phyloP scores from a whole-genome alignment of 2,113 vertebrate species.

The Dromiciops gliroides region DNA sequence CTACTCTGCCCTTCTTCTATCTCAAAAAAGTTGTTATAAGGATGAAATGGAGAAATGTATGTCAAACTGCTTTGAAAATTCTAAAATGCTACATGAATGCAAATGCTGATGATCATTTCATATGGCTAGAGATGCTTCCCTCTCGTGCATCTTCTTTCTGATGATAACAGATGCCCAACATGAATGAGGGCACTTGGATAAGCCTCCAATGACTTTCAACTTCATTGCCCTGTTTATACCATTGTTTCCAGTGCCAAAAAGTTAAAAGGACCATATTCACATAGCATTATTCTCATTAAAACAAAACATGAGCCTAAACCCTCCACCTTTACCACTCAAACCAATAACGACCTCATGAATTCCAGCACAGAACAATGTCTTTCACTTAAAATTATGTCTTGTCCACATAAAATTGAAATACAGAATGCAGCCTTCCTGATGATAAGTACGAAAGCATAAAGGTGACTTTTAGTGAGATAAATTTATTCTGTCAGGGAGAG shows the following conservation, averaged over 20 bases:
- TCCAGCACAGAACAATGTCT: constrained; percentile 66
- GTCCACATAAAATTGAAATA: constrained; percentile 76
- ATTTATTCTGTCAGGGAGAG: constrained; percentile 70
- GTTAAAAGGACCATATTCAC: constrained; percentile 40
- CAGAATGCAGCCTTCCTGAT: constrained; percentile 63
- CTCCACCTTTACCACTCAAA: constrained; percentile 59
- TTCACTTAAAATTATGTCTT: constrained; percentile 76
- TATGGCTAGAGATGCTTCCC: neutral
- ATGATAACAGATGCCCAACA: constrained; percentile 3
- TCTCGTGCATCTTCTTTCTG: neutral
- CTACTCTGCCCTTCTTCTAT: neutral
- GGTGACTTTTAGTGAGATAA: constrained; percentile 77
- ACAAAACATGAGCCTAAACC: constrained; percentile 42
- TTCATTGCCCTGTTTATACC: constrained; percentile 49
- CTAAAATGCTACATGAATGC: neutral
- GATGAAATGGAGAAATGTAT: neutral
- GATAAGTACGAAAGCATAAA: constrained; percentile 74
- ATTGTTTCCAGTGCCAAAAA: constrained; percentile 49
- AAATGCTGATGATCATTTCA: neutral
- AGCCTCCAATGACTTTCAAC: constrained; percentile 50
- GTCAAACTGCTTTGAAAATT: neutral
- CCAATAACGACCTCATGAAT: constrained; percentile 65
- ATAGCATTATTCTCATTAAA: constrained; percentile 66
- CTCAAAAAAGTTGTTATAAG: neutral
- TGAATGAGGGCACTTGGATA: constrained; percentile 39